Base-by-base conservation (phyloP, 2,797 vertebrate species). In the Numenius phaeopus region DNA sequence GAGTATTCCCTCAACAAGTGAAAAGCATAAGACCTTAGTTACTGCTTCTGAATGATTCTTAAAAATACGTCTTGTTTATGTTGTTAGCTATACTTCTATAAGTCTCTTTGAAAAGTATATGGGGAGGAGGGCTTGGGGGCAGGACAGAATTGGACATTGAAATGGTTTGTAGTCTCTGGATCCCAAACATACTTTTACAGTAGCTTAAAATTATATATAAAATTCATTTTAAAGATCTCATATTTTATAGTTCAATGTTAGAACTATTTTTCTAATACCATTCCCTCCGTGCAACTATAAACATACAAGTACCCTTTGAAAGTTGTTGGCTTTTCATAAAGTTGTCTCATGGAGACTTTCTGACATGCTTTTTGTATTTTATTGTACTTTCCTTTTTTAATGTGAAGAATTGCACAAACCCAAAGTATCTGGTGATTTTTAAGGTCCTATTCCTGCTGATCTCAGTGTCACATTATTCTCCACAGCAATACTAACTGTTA, bases 361-460 rank as follows among this genome's bases (percentile, higher is more conserved):
- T 50, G 32, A 49, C 42, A 61, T 0, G 0, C 2, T 79, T 72
- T 78, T 24, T 27, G 7, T 29, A n/a, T 71, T 15, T 71, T 59
- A 69, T 62, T 72, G 5, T 59, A 55, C 9, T 59, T 91, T 32
- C 8, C 5, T 59, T 34, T 79, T 75, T 90, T 78, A 69, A 69
- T 65, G 37, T 10, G 89, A 79, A 83, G 44, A 82, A 76, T 80
- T 95, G 80, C 34, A 89, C 49, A 70, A 59, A 92, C 29, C 46
- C 50, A 81, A 59, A 17, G 7, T 83, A 81, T 75, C 32, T 86
- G 37, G 40, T 44, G 72, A 94, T 89, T 96, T 94, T 72, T 49
- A 95, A 95, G 18, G 55, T 77, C 17, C 22, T 84, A 16, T 61
- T 94, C 34, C 55, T 87, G 55, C 19, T 91, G 79, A 55, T 95